A percentile compares a stretch with the other conserved stretches of the same genome.
Evolutionary conservation across 1,140 invertebrate species (phyloP).

Genomic region (Branchinecta lindahli): DNA sequence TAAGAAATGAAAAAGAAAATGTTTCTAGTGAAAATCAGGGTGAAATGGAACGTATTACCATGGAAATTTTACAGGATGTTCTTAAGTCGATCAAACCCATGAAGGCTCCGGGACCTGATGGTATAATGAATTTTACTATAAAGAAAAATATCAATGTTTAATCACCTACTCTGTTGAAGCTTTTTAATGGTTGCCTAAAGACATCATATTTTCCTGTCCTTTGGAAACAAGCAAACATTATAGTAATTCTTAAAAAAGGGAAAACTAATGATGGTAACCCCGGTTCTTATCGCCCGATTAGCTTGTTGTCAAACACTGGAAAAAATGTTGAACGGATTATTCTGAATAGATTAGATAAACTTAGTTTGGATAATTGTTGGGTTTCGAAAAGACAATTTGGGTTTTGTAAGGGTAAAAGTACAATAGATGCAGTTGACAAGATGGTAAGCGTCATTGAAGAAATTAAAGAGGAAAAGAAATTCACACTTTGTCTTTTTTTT

Average conservation of each 20-base stretch:
- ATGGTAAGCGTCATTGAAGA: not conserved
- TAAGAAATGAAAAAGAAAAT: too few species aligned
- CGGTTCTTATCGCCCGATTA: not conserved
- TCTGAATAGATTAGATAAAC: not conserved
- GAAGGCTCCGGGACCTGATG: too few species aligned
- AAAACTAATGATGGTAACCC: conserved; percentile 1
- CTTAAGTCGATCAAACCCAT: too few species aligned
- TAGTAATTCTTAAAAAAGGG: not conserved
- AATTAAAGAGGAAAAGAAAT: not conserved
- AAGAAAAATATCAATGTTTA: too few species aligned
- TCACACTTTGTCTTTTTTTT: not conserved
- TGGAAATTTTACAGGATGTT: too few species aligned
- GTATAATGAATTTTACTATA: too few species aligned
- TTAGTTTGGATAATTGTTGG: not conserved
- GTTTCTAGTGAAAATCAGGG: too few species aligned
- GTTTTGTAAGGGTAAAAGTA: not conserved
- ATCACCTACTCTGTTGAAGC: not conserved
- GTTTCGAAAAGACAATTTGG: not conserved
- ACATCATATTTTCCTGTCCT: not conserved
- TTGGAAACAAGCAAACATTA: not conserved
- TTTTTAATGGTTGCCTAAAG: not conserved
- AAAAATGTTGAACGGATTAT: not conserved
- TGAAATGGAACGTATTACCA: too few species aligned
- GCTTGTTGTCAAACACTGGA: not conserved
- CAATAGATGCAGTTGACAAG: not conserved